Evolutionary conservation across 2,797 vertebrate genomes (phyloP), one percentile per base, ranked within the genome.

Genomic region (Okamejei kenojei): DNA sequence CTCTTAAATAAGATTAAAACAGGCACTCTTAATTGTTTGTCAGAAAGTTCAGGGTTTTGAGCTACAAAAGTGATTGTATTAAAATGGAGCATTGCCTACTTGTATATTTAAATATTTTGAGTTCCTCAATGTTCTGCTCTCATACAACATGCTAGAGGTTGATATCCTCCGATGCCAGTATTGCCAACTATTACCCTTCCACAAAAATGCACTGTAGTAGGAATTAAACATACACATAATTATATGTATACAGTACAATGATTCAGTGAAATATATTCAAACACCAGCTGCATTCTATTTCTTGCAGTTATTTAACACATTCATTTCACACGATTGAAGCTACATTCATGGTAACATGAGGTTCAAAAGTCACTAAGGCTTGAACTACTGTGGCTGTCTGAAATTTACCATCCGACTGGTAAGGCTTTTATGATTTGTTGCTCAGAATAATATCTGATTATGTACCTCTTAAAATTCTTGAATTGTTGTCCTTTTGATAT

Each of bases 351-450:
- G 71, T 91, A 54, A 54, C 32, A 88, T 74, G 90, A 92, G 23
- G 90, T 92, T 92, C 21, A 74, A 88, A 92, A 76, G 71, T 92
- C 45, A 92, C 38, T 91, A 90, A 90, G 86, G 86, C 86, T 68
- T 90, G 86, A 38, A 29, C 38, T 54, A 38, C 4, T 92, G 68
- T 74, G 26, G 21, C 90, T 92, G 90, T 92, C 90, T 74, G 71
- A 92, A 76, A 92, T 29, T 92, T 58, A 74, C 45, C 45, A 45
- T 76, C 71, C 7, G 13, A 38, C 13, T 92, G 68, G 68, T 92
- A 92, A 92, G 71, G 38, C 90, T 76, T 74, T 90, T 92, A 45
- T 29, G 90, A 91, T 74, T 35, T 74, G 32, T 45, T 32, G 1
- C 7, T 45, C 23, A 91, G 45, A 35, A 91, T 73, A 45, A 38